Percentiles rank a stretch among this genome's conserved stretches.
phyloP scores from a whole-genome alignment of 2,797 vertebrate species.

The Cossypha niveicapilla region DNA sequence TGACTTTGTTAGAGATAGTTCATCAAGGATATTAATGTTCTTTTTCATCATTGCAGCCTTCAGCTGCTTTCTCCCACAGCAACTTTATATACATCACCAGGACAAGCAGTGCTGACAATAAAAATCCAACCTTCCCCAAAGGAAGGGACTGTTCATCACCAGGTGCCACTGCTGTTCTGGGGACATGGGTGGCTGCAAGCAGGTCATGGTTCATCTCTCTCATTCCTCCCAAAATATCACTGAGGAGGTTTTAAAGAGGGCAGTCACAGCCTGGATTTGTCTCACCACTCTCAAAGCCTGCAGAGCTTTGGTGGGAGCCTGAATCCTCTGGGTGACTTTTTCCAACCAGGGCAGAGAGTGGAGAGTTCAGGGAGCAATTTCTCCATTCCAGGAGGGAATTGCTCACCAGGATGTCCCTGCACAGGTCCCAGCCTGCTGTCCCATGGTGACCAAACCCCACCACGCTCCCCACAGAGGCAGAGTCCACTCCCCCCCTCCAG shows the following conservation, averaged over 20 bases:
- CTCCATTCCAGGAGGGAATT: neutral
- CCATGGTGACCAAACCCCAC: neutral
- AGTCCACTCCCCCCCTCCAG: neutral
- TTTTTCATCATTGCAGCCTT: neutral
- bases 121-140: neutral
- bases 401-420: neutral
- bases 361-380: neutral
- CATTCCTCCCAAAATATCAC: neutral
- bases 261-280: neutral
- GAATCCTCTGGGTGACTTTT: neutral
- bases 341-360: neutral
- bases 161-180: neutral
- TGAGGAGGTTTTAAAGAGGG: neutral
- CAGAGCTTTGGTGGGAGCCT: neutral
- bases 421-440: neutral
- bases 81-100: neutral
- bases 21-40: slow-evolving; percentile 2
- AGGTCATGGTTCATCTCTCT: neutral
- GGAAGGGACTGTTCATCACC: neutral
- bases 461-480: fast-evolving
- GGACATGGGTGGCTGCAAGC: neutral
- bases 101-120: neutral
- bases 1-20: neutral
- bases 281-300: neutral
- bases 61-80: neutral